Conservation (phyloP, 2,113 vertebrate species). For the Macaca nemestrina region DNA sequence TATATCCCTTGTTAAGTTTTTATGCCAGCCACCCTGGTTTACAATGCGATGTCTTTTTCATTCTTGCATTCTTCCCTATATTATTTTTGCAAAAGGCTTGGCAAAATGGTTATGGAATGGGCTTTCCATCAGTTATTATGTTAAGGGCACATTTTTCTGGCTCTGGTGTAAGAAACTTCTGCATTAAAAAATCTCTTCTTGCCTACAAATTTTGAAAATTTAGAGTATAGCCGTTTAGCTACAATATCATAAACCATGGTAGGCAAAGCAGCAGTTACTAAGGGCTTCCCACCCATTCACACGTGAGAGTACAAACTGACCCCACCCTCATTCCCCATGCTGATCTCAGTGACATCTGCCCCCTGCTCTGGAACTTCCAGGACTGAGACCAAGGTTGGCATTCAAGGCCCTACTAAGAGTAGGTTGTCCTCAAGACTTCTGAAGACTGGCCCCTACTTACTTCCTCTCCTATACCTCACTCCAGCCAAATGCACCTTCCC, state of each 20-base stretch:
- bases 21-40: background rate
- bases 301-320: rapidly evolving
- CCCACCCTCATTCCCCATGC: rapidly evolving
- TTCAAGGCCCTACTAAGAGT: background rate
- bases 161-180: background rate
- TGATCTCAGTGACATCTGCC: rapidly evolving
- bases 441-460: background rate
- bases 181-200: background rate
- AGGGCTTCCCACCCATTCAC: background rate
- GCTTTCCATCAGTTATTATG: background rate
- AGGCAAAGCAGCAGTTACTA: rapidly evolving
- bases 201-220: background rate
- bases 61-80: background rate
- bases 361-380: background rate
- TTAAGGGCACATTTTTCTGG: background rate
- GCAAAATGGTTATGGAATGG: background rate
- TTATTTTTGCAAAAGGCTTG: conserved; percentile 42
- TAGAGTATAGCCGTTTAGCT: background rate
- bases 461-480: background rate
- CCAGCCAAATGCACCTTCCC: background rate
- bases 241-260: background rate
- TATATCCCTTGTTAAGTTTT: background rate
- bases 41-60: background rate
- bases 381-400: background rate
- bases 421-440: background rate